Percentiles rank a stretch among this genome's conserved stretches.
These are phyloP conservation scores for Orchesella cincta DNA, from an alignment of 1,140 invertebrate species.

Conservation along the genomic window DNA sequence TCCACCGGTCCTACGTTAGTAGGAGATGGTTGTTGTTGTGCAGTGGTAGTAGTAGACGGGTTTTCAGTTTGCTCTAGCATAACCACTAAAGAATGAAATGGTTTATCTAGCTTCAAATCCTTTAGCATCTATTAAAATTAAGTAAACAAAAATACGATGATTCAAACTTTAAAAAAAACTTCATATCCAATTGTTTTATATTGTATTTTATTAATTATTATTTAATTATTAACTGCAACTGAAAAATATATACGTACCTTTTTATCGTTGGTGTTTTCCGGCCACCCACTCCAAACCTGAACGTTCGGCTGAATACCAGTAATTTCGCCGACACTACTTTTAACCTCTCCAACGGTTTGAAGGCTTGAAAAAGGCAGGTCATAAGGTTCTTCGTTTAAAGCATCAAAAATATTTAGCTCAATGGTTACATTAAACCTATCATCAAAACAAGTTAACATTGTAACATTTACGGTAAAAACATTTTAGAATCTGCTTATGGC, in stretches of 20 bases:
- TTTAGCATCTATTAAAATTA: not conserved
- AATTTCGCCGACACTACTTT: not conserved
- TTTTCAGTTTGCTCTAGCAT: no score
- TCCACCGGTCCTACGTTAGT: no score
- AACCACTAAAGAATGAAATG: conserved; percentile 9
- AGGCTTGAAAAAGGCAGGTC: not conserved
- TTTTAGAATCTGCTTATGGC: no score
- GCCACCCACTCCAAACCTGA: conserved; percentile 15
- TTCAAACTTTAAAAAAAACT: not conserved
- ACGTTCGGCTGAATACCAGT: not conserved
- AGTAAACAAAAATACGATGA: not conserved
- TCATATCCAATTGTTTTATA: not conserved
- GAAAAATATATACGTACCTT: not conserved
- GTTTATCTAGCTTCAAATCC: not conserved
- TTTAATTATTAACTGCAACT: not conserved
- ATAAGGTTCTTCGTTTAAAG: no score
- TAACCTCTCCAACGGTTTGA: not conserved
- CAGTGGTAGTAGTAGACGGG: no score
- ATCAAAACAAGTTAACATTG: no score
- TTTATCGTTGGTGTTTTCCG: not conserved
- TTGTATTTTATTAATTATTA: not conserved
- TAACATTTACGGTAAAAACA: no score
- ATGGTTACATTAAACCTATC: no score
- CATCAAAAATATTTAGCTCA: no score
- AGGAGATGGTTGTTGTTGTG: no score